Evolutionary conservation across 2,888 invertebrate genomes (phyloP).

Genomic region (Protonemura montana): DNA sequence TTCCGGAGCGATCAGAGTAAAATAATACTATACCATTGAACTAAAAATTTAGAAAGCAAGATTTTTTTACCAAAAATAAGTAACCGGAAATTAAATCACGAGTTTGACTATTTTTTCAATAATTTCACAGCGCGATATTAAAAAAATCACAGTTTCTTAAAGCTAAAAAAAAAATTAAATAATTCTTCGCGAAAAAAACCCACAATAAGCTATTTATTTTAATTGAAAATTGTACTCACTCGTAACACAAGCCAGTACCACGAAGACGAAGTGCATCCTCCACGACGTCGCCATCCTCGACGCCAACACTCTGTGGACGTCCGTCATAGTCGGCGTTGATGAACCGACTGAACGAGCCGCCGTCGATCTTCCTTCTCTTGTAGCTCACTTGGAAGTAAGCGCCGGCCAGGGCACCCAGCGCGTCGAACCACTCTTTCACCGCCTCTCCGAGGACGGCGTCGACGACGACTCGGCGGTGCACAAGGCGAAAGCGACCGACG

Average conservation of each 20-base stretch:
- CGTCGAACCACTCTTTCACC: neutral
- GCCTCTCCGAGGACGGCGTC: no score
- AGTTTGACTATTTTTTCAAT: no score
- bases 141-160: no score
- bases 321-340: constrained; percentile 34
- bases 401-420: neutral
- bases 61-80: no score
- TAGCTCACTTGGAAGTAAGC: neutral
- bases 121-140: no score
- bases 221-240: constrained; percentile 17
- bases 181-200: no score
- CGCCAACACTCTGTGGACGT: constrained; percentile 14
- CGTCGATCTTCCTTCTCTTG: constrained; percentile 19
- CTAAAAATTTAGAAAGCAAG: no score
- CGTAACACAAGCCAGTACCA: neutral
- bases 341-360: constrained; percentile 18
- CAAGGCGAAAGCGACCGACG: neutral
- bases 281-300: constrained; percentile 25
- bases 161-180: no score
- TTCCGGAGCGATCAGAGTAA: no score
- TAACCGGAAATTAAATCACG: no score
- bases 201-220: no score
- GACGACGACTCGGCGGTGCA: neutral
- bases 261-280: neutral
- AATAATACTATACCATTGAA: no score